phyloP scores from a whole-genome alignment of 64 coral and sea anemone species.

The Montipora efflorescens region DNA sequence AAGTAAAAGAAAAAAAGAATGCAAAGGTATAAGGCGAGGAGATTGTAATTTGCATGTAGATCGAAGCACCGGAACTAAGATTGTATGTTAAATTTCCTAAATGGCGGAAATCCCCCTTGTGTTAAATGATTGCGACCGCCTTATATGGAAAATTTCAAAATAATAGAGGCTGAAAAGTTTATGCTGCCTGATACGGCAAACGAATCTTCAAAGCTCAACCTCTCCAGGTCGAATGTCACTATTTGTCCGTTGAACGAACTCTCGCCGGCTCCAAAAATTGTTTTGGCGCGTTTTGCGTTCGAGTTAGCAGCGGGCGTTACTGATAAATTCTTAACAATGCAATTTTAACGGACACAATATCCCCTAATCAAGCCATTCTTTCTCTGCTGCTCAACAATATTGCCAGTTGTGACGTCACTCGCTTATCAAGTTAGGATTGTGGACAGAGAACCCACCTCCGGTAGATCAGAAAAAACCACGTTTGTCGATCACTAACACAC shows the following conservation, averaged over 20 bases:
- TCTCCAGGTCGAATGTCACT: background rate
- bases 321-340: slow-evolving; percentile 40
- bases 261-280: background rate
- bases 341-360: slow-evolving; percentile 57
- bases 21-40: background rate
- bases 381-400: slow-evolving; percentile 66
- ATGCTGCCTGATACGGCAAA: slow-evolving; percentile 38
- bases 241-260: background rate
- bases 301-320: background rate
- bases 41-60: slow-evolving; percentile 72
- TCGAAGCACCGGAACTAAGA: slow-evolving; percentile 83
- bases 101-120: slow-evolving; percentile 88
- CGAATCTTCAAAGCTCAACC: slow-evolving; percentile 18
- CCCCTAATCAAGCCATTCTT: slow-evolving; percentile 86
- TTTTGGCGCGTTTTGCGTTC: slow-evolving; percentile 12
- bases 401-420: slow-evolving; percentile 85
- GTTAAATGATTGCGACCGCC: slow-evolving; percentile 86
- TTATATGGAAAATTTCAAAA: slow-evolving; percentile 94
- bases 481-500: slow-evolving; percentile 48
- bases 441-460: slow-evolving; percentile 81
- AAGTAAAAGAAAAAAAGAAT: background rate
- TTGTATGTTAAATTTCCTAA: slow-evolving; percentile 93
- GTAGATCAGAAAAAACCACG: slow-evolving; percentile 67
- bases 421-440: slow-evolving; percentile 91
- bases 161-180: slow-evolving; percentile 65